These are phyloP conservation scores for Synanthedon andrenaeformis DNA, from an alignment of 2,888 invertebrate genomes.

Conservation along the genomic window DNA sequence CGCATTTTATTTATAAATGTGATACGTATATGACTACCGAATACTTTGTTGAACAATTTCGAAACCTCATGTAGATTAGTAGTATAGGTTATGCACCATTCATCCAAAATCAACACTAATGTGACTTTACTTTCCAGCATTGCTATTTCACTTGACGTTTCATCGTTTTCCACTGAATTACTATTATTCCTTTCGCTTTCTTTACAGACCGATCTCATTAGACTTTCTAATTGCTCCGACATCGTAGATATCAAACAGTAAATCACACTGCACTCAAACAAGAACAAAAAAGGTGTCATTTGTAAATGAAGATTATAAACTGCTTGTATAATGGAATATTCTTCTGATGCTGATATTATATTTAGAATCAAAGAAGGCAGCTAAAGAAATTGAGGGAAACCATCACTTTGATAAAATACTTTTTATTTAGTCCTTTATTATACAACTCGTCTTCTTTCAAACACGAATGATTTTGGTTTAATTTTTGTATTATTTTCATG, in stretches of 20 bases:
- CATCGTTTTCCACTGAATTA: not conserved
- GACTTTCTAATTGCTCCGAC: slow-evolving; percentile 4
- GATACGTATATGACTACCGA: not conserved
- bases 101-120: not conserved
- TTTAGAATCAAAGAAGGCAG: no score
- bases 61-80: not conserved
- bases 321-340: no score
- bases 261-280: not conserved
- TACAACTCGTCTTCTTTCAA: not conserved
- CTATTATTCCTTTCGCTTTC: not conserved
- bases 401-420: not conserved
- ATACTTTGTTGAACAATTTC: not conserved
- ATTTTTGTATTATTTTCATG: not conserved
- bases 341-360: no score
- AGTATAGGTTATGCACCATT: not conserved
- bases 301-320: no score
- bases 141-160: not conserved
- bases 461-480: not conserved
- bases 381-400: no score
- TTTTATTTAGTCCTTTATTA: not conserved
- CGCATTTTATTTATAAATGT: not conserved
- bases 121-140: not conserved
- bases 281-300: not conserved
- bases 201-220: not conserved
- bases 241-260: not conserved